Evolutionary conservation across 2,113 vertebrate genomes (phyloP).

Genomic region (Camelus bactrianus): DNA sequence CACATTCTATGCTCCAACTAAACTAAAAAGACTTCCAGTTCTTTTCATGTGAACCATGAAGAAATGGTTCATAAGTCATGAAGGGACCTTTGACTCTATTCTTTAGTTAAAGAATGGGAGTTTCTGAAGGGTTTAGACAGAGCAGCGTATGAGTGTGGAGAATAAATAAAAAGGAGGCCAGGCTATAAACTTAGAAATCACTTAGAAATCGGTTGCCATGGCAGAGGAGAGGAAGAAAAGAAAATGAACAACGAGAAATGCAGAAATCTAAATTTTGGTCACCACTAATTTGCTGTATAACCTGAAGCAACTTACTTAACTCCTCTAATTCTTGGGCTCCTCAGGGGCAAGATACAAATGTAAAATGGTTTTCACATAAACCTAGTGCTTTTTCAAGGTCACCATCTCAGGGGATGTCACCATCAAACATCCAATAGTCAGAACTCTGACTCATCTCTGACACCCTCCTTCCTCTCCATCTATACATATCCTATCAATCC

Average conservation of each 20-base stretch:
- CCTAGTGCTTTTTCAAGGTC: not conserved
- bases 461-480: not conserved
- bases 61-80: not conserved
- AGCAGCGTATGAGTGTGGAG: not conserved
- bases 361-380: not conserved
- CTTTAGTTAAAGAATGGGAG: not conserved
- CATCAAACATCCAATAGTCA: not conserved
- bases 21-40: not conserved
- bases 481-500: not conserved
- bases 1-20: not conserved
- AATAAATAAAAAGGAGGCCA: not conserved
- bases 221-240: not conserved
- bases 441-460: not conserved
- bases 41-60: not conserved
- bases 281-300: not conserved
- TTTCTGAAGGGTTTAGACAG: not conserved
- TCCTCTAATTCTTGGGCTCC: not conserved
- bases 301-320: not conserved
- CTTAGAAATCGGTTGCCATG: not conserved
- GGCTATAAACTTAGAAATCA: not conserved
- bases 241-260: not conserved
- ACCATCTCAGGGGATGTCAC: not conserved
- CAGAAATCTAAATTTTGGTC: conserved; percentile 15
- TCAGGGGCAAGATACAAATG: not conserved
- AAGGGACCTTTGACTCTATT: not conserved